Conservation (phyloP, 2,888 invertebrate genomes). For the Falcaria lacertinaria region DNA sequence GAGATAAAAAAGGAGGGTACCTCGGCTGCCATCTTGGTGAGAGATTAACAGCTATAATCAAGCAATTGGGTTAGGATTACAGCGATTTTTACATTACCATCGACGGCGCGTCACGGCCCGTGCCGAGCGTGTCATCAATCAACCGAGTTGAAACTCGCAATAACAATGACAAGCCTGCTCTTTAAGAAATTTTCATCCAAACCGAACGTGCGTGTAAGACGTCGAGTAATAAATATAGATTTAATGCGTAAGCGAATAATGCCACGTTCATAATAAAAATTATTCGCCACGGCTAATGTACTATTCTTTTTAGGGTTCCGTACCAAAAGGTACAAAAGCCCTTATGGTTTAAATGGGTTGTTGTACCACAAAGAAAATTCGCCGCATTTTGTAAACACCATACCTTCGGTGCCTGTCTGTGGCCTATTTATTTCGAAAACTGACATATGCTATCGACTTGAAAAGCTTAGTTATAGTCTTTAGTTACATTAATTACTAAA, state of each 20-base stretch:
- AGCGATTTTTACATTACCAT: slow-evolving; percentile 64
- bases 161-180: slow-evolving; percentile 54
- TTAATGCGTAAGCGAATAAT: slow-evolving; percentile 39
- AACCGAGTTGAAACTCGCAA: slow-evolving; percentile 46
- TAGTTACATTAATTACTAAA: slow-evolving; percentile 16
- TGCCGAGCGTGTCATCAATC: slow-evolving; percentile 44
- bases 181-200: slow-evolving; percentile 30
- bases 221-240: slow-evolving; percentile 42
- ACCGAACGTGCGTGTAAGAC: slow-evolving; percentile 24
- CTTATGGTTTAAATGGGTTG: too few relatives aligned
- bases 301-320: too few relatives aligned
- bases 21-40: slow-evolving; percentile 51
- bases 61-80: slow-evolving; percentile 72
- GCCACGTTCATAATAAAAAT: slow-evolving; percentile 18
- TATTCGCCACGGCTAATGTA: slow-evolving; percentile 16
- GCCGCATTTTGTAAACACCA: too few relatives aligned
- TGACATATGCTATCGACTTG: too few relatives aligned
- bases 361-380: too few relatives aligned
- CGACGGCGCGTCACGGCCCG: slow-evolving; percentile 24
- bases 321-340: too few relatives aligned
- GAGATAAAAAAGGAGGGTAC: slow-evolving; percentile 52
- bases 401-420: too few relatives aligned
- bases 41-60: slow-evolving; percentile 75
- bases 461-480: slow-evolving; percentile 18
- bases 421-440: too few relatives aligned